Conservation (phyloP, 2,797 vertebrate species). For the Coluber constrictor region DNA sequence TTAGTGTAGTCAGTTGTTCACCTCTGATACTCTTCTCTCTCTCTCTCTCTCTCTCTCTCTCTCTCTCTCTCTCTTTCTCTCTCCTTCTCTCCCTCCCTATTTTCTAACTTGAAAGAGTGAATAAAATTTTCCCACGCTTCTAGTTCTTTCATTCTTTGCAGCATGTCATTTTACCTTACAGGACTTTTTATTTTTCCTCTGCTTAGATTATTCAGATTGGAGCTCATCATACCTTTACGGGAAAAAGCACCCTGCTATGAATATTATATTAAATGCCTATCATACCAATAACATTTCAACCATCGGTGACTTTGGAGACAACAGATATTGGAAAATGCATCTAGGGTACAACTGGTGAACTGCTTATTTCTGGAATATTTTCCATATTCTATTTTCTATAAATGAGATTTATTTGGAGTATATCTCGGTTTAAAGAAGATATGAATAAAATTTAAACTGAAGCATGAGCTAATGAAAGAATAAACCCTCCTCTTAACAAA, state of each 20-base stretch:
- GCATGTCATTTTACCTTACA: background rate
- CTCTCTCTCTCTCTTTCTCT: no score
- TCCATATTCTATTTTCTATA: background rate
- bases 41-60: no score
- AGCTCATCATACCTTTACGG: background rate
- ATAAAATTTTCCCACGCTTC: background rate
- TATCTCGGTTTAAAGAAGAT: background rate
- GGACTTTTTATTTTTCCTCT: background rate
- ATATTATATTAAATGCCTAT: background rate
- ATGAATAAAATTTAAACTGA: background rate
- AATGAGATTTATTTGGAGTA: background rate
- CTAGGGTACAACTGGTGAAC: background rate
- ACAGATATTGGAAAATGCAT: background rate
- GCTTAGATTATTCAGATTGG: background rate
- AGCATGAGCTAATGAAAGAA: background rate
- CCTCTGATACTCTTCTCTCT: background rate
- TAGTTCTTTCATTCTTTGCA: background rate
- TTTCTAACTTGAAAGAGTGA: background rate
- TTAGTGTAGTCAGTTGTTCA: background rate
- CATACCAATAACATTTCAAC: background rate
- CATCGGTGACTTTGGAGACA: background rate
- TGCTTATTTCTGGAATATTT: background rate
- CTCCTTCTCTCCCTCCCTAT: background rate
- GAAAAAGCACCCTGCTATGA: background rate
- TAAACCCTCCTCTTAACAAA: background rate